Conservation (phyloP, 2,797 vertebrate genomes). For the Lepus townsendii region DNA sequence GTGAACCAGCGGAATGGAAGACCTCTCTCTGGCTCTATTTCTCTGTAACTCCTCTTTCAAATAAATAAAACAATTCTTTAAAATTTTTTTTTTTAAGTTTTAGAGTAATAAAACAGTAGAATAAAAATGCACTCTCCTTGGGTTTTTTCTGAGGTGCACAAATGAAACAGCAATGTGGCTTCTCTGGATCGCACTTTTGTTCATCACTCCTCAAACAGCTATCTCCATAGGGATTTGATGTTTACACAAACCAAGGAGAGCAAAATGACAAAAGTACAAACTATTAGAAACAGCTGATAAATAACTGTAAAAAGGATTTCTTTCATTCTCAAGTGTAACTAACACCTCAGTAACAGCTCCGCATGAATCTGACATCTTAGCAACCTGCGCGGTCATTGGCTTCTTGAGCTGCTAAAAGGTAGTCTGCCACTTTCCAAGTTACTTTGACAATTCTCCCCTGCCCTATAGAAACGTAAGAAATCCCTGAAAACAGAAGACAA, state of each 20-base stretch:
- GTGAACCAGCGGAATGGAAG: no score
- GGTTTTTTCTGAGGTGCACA: neutral
- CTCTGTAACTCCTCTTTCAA: no score
- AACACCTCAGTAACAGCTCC: slow-evolving; percentile 43
- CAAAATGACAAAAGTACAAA: neutral
- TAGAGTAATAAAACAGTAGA: neutral
- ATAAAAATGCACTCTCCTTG: neutral
- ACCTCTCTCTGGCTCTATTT: no score
- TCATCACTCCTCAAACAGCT: neutral
- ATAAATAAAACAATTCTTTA: no score
- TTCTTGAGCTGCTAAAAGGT: slow-evolving; percentile 35
- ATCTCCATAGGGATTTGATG: neutral
- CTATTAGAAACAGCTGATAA: neutral
- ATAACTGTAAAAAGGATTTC: slow-evolving; percentile 36
- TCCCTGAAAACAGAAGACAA: neutral
- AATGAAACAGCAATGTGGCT: neutral
- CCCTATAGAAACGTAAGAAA: neutral
- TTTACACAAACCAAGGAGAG: slow-evolving; percentile 51
- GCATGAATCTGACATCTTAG: slow-evolving; percentile 51
- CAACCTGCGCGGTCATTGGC: slow-evolving; percentile 36
- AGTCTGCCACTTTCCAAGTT: slow-evolving; percentile 33
- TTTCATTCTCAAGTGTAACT: neutral
- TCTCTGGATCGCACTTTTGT: neutral
- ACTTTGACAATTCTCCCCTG: neutral
- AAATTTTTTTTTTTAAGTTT: no score